Percentiles rank a stretch among this genome's conserved stretches.
Conservation (phyloP, 1,140 invertebrate genomes). For the Hirudo medicinalis region DNA sequence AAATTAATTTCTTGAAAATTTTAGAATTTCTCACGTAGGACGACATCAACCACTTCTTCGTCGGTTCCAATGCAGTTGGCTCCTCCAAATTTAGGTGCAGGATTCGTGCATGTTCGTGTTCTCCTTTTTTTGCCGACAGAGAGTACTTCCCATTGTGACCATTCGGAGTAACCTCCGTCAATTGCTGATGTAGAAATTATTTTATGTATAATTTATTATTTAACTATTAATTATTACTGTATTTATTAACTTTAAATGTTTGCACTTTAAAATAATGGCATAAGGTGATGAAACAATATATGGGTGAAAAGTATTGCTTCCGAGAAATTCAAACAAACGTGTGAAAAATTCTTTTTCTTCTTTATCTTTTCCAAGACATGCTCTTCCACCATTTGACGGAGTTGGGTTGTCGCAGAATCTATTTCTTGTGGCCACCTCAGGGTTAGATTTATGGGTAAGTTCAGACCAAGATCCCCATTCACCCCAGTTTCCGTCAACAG, state of each 20-base stretch:
- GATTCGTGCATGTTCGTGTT: constrained; percentile 29
- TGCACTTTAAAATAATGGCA: too few relatives aligned
- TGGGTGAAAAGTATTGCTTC: too few relatives aligned
- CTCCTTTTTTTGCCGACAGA: constrained; percentile 50
- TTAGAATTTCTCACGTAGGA: background rate
- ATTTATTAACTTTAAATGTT: too few relatives aligned
- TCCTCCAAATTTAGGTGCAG: constrained; percentile 27
- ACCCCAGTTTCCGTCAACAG: constrained; percentile 43
- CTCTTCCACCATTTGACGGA: constrained; percentile 24
- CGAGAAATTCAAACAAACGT: too few relatives aligned
- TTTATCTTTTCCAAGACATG: constrained; percentile 21
- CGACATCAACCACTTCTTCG: constrained; percentile 24
- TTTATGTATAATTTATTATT: too few relatives aligned
- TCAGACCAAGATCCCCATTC: constrained; percentile 44
- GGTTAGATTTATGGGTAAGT: constrained; percentile 36
- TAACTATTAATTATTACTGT: too few relatives aligned
- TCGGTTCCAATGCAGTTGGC: constrained; percentile 24
- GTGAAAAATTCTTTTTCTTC: background rate
- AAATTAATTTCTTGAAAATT: too few relatives aligned
- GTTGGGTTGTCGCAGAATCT: constrained; percentile 22
- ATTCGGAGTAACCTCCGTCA: constrained; percentile 24
- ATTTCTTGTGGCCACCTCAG: constrained; percentile 25
- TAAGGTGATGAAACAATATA: too few relatives aligned
- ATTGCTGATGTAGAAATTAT: constrained; percentile 8
- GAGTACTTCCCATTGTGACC: constrained; percentile 28